A percentile compares a stretch with the other conserved stretches of the same genome.
phyloP scores from a whole-genome alignment of 2,113 vertebrate genomes.

The Tursiops truncatus region DNA sequence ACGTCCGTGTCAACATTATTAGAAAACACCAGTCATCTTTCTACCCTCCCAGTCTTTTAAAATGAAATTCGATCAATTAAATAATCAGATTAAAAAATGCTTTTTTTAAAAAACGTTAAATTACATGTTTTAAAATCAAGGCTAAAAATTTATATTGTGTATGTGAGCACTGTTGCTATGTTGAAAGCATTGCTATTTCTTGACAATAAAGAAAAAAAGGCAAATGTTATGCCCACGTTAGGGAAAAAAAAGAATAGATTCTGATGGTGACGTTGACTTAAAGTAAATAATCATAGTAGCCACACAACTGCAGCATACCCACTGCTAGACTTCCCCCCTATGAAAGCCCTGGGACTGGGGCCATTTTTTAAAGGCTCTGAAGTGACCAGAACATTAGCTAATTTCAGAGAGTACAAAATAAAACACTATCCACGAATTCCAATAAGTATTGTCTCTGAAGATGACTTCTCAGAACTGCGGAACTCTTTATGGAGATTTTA shows the following conservation, averaged over 20 bases:
- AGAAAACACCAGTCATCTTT: not conserved
- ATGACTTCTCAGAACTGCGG: conserved; percentile 83
- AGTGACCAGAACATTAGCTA: conserved; percentile 80
- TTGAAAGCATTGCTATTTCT: not conserved
- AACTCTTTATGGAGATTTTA: conserved; percentile 84
- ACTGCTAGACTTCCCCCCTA: conserved; percentile 54
- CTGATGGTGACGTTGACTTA: not conserved
- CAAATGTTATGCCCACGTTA: too few species aligned
- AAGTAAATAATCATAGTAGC: not conserved
- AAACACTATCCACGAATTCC: conserved; percentile 81
- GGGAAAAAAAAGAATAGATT: not conserved
- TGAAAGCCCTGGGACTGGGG: conserved; percentile 63
- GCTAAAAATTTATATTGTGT: not conserved
- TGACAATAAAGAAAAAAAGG: not conserved
- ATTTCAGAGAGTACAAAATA: conserved; percentile 76
- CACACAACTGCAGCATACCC: not conserved
- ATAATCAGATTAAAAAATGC: not conserved
- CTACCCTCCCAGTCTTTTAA: not conserved
- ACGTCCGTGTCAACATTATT: accelerated
- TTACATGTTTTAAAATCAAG: not conserved
- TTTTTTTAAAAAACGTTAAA: not conserved
- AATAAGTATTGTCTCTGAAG: conserved; percentile 81
- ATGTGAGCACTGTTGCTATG: too few species aligned
- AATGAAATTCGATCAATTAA: not conserved
- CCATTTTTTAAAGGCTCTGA: conserved; percentile 69